phyloP scores from a whole-genome alignment of 2,888 invertebrate genomes.

The Caenorhabditis japonica region DNA sequence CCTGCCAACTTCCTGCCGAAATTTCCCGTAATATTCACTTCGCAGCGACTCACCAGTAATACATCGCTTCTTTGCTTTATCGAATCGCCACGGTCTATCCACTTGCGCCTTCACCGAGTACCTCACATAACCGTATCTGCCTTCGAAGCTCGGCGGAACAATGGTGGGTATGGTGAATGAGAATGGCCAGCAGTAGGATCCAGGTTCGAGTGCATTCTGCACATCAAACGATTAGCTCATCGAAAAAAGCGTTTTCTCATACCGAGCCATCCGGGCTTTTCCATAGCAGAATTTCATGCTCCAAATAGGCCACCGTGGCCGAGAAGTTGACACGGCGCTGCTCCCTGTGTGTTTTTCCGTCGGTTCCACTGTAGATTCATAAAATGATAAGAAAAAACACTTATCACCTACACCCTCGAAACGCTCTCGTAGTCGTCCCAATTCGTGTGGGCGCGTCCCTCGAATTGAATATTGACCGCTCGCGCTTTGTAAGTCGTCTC shows the following conservation, averaged over 20 bases:
- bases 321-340: slow-evolving; percentile 38
- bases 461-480: slow-evolving; percentile 38
- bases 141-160: slow-evolving; percentile 47
- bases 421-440: slow-evolving; percentile 34
- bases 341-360: slow-evolving; percentile 23
- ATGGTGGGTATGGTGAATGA: slow-evolving; percentile 12
- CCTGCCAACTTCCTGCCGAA: no score
- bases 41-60: slow-evolving; percentile 50
- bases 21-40: no score
- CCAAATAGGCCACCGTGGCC: slow-evolving; percentile 39
- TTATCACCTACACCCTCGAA: slow-evolving; percentile 14
- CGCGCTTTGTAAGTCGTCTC: slow-evolving; percentile 31
- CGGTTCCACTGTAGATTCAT: slow-evolving; percentile 18
- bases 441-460: slow-evolving; percentile 22
- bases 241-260: background rate
- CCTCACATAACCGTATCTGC: slow-evolving; percentile 30
- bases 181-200: slow-evolving; percentile 32
- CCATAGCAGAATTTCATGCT: slow-evolving; percentile 43
- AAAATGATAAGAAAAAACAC: no score
- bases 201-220: slow-evolving; percentile 43
- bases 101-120: slow-evolving; percentile 42
- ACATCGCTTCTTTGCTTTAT: slow-evolving; percentile 38
- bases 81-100: slow-evolving; percentile 47
- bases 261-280: slow-evolving; percentile 37
- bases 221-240: background rate